Conservation (phyloP, 2,797 vertebrate species). For the Capromys pilorides region DNA sequence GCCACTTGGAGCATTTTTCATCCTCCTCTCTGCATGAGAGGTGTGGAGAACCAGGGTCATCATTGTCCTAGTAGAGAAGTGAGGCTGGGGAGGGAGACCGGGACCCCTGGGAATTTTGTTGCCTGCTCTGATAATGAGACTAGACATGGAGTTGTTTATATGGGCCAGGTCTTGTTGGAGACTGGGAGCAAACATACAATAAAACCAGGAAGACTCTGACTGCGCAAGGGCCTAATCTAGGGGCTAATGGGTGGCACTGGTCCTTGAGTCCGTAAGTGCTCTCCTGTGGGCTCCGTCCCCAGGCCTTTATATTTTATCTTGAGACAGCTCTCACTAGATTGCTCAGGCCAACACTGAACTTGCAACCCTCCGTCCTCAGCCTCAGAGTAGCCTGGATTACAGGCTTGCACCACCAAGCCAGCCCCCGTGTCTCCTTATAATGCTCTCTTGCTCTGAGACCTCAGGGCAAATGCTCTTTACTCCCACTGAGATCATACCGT, state of each 20-base stretch:
- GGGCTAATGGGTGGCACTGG: not conserved
- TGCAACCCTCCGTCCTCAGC: not conserved
- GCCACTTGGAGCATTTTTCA: slow-evolving; percentile 70
- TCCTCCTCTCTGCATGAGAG: slow-evolving; percentile 34
- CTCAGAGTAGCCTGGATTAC: not conserved
- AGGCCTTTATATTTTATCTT: not conserved
- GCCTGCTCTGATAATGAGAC: slow-evolving; percentile 12
- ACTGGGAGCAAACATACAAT: not conserved
- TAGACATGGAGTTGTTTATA: slow-evolving; percentile 5
- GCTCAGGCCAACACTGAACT: not conserved
- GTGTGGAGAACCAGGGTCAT: slow-evolving; percentile 53
- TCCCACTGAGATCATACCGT: not conserved
- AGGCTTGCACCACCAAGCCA: not conserved
- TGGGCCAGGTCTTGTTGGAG: slow-evolving; percentile 1
- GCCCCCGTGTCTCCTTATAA: not conserved
- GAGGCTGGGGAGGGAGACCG: too few species aligned
- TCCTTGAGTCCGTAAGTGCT: not conserved
- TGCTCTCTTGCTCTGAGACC: not conserved
- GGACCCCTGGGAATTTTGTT: not conserved
- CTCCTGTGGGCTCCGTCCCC: not conserved
- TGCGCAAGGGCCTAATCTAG: not conserved
- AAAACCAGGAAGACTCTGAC: not conserved
- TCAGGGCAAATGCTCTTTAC: not conserved
- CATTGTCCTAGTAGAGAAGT: slow-evolving; percentile 29
- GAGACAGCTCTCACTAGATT: not conserved